Evolutionary conservation across 2,888 invertebrate species (phyloP), one percentile per base, ranked within the genome.

Genomic region (Frankliniella intonsa): DNA sequence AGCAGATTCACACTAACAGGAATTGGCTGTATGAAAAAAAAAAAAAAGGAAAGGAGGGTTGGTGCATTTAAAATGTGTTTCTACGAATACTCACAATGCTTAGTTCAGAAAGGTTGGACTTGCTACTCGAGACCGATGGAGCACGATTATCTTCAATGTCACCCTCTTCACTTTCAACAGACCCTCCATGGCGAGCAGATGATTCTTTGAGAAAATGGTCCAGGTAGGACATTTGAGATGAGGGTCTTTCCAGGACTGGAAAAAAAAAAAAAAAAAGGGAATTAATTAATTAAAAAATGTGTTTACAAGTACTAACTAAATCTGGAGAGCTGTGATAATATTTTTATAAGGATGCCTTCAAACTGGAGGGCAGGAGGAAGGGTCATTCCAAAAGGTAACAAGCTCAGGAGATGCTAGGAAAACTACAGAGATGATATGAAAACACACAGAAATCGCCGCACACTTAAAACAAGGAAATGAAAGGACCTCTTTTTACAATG

Each of bases 181-280:
- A 92, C 82, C 90, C 90, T 65, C 89, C 89, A 84, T 89, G 89
- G 83, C 86, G 84, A 84, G 85, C 86, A 22, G 88, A 87, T 50
- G 89, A 87, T 84, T 96, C 96, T 87, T 95, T 96, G 85, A 97
- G 90, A 88, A 97, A 97, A 87, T 96, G 95, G 87, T 96, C 96
- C 87, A 95, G 89, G 88, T 96, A 96, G 84, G 96, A 96, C 93
- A 96, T 94, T 89, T 96, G 96, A 55, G 97, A 97, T 65, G 95
- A 93, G 81, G 96, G 95, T 85, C 96, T 92, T 87, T 96, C 96
- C 89, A 95, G 88, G 89, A 96, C 96, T 96, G 91, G 84, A 90
- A 89, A 85, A 85, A 83, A 84, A 83, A 83, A 83, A 84, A 22
- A 81, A 81, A 82, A n/a, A n/a, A n/a, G n/a, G n/a, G n/a, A 22